These are phyloP conservation scores for Ptychadena robeensis DNA, from an alignment of 2,797 vertebrate species.

Conservation along the genomic window DNA sequence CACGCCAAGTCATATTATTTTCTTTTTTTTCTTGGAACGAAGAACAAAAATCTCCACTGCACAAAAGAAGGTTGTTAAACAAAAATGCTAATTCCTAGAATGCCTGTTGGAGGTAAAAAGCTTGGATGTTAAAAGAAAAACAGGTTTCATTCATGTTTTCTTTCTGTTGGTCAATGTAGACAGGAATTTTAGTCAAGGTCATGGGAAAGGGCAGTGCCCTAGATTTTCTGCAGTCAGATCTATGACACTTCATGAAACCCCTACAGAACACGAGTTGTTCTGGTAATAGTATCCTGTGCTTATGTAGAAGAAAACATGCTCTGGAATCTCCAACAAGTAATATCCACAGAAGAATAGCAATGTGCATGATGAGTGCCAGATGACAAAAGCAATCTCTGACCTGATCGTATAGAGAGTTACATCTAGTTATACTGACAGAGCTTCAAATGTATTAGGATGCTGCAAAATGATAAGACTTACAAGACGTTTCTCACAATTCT, in stretches of 20 bases:
- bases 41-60: slow-evolving; percentile 7
- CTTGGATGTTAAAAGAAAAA: slow-evolving; percentile 58
- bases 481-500: background rate
- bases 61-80: slow-evolving; percentile 23
- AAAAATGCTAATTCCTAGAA: slow-evolving; percentile 43
- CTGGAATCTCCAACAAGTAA: slow-evolving; percentile 14
- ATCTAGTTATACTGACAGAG: background rate
- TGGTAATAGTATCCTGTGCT: slow-evolving; percentile 38
- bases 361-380: slow-evolving; percentile 58
- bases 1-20: slow-evolving; percentile 4
- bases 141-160: slow-evolving; percentile 66
- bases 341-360: slow-evolving; percentile 40
- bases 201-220: slow-evolving; percentile 72
- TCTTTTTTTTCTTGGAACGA: background rate
- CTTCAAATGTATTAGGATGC: background rate
- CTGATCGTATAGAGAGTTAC: slow-evolving; percentile 21
- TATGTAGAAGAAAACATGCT: slow-evolving; percentile 54
- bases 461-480: background rate
- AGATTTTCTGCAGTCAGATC: slow-evolving; percentile 66
- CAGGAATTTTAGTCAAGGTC: slow-evolving; percentile 72
- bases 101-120: slow-evolving; percentile 23
- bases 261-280: slow-evolving; percentile 56
- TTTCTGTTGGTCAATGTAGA: slow-evolving; percentile 65
- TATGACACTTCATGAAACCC: slow-evolving; percentile 61
- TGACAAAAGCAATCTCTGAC: slow-evolving; percentile 47